Evolutionary conservation across 2,113 vertebrate genomes (phyloP).

Genomic region (Panthera tigris): DNA sequence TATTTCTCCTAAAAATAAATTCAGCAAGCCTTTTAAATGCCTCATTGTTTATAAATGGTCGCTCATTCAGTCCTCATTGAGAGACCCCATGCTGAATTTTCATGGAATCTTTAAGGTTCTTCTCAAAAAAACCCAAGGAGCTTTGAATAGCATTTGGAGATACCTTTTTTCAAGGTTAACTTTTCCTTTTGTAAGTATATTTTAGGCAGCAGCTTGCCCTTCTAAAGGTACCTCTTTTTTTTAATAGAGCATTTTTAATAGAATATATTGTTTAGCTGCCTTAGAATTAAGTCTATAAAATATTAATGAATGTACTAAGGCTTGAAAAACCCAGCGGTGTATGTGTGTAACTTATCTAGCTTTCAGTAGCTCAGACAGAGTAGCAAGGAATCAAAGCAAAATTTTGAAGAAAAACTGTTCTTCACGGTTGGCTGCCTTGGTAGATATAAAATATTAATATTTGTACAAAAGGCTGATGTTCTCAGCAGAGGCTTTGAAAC

Average conservation of each 20-base stretch:
- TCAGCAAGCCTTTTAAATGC: not conserved
- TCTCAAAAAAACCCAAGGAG: constrained; percentile 9
- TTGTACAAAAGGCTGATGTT: constrained; percentile 69
- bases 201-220: not conserved
- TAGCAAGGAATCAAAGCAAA: constrained; percentile 74
- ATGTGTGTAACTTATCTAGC: constrained; percentile 56
- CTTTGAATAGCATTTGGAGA: not conserved
- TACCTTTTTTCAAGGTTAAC: constrained; percentile 34
- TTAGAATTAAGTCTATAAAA: constrained; percentile 70
- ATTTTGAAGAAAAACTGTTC: constrained; percentile 70
- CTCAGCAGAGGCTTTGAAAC: constrained; percentile 34
- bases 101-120: not conserved
- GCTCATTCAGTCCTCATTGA: not conserved
- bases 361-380: constrained; percentile 60
- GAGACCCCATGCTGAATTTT: not conserved
- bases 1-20: constrained; percentile 39
- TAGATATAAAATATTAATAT: constrained; percentile 75
- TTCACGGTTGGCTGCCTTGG: constrained; percentile 58
- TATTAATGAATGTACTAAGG: constrained; percentile 53
- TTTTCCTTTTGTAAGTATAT: constrained; percentile 63
- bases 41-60: constrained; percentile 36
- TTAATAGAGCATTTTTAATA: constrained; percentile 53
- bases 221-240: constrained; percentile 29
- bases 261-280: constrained; percentile 48
- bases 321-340: constrained; percentile 57